Evolutionary conservation across 2,797 vertebrate genomes (phyloP).

Genomic region (Peromyscus attwateri): DNA sequence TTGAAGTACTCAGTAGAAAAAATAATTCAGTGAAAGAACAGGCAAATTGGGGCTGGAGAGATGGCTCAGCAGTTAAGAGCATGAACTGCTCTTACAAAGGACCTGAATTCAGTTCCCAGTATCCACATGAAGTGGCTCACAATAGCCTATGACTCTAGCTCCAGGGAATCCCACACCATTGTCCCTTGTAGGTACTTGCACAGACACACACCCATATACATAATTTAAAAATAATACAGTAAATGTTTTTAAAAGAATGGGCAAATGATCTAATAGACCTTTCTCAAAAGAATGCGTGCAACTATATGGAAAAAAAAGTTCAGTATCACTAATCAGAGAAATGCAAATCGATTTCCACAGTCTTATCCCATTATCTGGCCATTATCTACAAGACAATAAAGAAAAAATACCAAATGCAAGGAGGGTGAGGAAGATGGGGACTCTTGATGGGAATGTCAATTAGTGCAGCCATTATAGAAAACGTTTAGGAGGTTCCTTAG

Average conservation of each 20-base stretch:
- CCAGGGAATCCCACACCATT: background rate
- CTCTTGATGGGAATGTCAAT: background rate
- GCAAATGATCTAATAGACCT: background rate
- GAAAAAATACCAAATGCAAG: background rate
- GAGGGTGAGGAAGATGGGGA: background rate
- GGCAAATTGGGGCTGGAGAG: background rate
- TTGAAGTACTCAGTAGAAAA: background rate
- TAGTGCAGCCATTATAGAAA: background rate
- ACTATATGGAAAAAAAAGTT: background rate
- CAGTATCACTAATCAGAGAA: background rate
- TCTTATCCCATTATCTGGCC: background rate
- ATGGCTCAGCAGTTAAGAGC: background rate
- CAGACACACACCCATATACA: background rate
- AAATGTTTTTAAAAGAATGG: background rate
- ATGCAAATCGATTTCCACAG: background rate
- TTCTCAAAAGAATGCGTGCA: background rate
- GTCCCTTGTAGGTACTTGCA: background rate
- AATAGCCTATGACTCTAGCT: background rate
- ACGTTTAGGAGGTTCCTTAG: background rate
- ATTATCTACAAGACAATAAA: background rate
- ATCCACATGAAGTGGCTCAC: background rate
- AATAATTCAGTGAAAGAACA: background rate
- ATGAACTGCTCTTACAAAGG: background rate
- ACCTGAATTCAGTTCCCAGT: background rate
- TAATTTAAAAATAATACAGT: background rate